Conservation (phyloP, 1,140 invertebrate genomes). For the Lasioglossum baleicum region DNA sequence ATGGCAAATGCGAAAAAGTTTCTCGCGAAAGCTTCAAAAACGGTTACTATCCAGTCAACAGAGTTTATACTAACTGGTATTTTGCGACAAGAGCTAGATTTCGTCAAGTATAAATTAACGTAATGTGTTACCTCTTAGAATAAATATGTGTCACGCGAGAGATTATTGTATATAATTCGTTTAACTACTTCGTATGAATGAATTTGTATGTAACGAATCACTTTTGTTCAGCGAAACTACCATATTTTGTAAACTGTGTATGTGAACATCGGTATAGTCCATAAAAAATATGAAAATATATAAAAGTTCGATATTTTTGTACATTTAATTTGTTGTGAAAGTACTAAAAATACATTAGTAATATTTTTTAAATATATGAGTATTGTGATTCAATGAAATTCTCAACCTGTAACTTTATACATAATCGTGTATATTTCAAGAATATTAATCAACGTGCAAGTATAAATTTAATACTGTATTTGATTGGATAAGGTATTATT, state of each 20-base stretch:
- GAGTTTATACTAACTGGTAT: constrained; percentile 79
- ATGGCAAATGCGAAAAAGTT: constrained; percentile 69
- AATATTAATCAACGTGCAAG: too few relatives aligned
- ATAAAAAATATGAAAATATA: background rate
- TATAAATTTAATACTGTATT: too few relatives aligned
- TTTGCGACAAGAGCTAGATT: constrained; percentile 75
- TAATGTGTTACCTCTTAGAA: background rate
- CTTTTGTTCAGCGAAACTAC: background rate
- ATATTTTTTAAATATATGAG: too few relatives aligned
- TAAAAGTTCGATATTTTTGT: background rate
- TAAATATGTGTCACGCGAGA: background rate
- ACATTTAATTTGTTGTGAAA: background rate
- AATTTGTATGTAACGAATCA: background rate
- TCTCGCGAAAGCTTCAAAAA: constrained; percentile 67
- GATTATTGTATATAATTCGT: background rate
- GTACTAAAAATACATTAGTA: background rate
- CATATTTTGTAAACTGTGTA: background rate
- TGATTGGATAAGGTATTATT: background rate
- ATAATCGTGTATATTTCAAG: too few relatives aligned
- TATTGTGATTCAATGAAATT: too few relatives aligned
- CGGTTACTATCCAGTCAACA: constrained; percentile 71
- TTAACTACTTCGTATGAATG: background rate
- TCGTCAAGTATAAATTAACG: constrained; percentile 51
- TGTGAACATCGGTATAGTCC: too few relatives aligned
- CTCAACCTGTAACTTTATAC: too few relatives aligned